These are phyloP conservation scores for Caerostris darwini DNA, from an alignment of 1,140 invertebrate genomes.

Conservation along the genomic window DNA sequence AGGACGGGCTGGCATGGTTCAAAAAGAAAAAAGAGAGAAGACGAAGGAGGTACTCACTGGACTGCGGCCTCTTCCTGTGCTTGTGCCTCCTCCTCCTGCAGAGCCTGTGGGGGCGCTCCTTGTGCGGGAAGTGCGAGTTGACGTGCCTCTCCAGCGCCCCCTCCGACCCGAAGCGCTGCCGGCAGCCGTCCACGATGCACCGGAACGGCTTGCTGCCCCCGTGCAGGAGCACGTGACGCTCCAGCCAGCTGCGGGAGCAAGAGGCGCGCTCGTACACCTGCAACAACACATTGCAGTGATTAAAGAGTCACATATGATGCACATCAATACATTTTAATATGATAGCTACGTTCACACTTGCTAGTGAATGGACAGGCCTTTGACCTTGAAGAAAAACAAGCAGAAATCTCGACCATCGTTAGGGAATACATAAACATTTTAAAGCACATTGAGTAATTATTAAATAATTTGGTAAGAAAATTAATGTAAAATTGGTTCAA, in stretches of 20 bases:
- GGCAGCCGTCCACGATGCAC: constrained; percentile 96
- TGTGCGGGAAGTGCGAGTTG: constrained; percentile 90
- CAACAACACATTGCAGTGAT: not conserved
- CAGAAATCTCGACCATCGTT: too few species aligned
- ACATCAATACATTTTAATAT: too few species aligned
- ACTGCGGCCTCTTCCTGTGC: constrained; percentile 45
- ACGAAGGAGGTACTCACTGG: not conserved
- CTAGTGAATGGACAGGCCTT: too few species aligned
- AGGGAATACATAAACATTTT: too few species aligned
- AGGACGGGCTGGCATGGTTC: too few species aligned
- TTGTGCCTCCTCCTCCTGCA: constrained; percentile 53
- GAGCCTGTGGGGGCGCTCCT: not conserved
- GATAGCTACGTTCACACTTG: too few species aligned
- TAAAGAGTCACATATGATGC: too few species aligned
- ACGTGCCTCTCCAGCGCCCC: constrained; percentile 94
- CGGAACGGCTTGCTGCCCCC: constrained; percentile 95
- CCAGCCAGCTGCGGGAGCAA: constrained; percentile 94
- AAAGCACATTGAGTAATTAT: too few species aligned
- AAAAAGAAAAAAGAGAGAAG: too few species aligned
- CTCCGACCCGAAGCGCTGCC: constrained; percentile 94
- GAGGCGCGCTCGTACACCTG: constrained; percentile 92
- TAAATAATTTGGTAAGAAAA: too few species aligned
- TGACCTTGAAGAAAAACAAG: too few species aligned
- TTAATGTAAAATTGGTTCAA: too few species aligned
- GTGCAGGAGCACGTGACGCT: constrained; percentile 92